Evolutionary conservation across 1,140 invertebrate genomes (phyloP).

Genomic region (Drosophila saltans): DNA sequence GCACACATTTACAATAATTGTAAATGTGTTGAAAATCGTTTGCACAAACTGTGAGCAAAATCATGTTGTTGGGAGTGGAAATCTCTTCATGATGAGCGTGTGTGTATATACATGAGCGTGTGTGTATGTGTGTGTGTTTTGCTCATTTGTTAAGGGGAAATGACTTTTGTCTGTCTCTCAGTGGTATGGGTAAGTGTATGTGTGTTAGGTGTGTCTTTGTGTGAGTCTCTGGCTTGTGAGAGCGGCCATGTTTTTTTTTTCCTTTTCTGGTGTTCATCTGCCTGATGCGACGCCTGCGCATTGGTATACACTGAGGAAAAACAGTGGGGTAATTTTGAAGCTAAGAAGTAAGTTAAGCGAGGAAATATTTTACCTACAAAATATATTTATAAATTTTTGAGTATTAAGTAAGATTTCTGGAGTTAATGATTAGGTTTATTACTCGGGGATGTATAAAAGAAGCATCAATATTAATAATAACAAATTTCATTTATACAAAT

Average conservation of each 20-base stretch:
- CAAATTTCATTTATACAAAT: too few relatives aligned
- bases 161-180: slow-evolving; percentile 73
- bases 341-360: too few relatives aligned
- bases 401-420: too few relatives aligned
- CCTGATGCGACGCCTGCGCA: slow-evolving; percentile 53
- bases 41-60: slow-evolving; percentile 79
- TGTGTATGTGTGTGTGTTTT: slow-evolving; percentile 34
- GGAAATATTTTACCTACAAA: too few relatives aligned
- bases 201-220: slow-evolving; percentile 29
- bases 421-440: too few relatives aligned
- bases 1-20: slow-evolving; percentile 82
- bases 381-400: too few relatives aligned
- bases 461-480: too few relatives aligned
- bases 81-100: slow-evolving; percentile 40
- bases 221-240: slow-evolving; percentile 53
- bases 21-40: slow-evolving; percentile 83
- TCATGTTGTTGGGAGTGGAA: slow-evolving; percentile 37
- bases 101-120: slow-evolving; percentile 27
- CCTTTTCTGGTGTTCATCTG: slow-evolving; percentile 3
- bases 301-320: slow-evolving; percentile 47
- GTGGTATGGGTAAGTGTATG: slow-evolving; percentile 29
- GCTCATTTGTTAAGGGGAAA: slow-evolving; percentile 78
- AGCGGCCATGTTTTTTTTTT: slow-evolving; percentile 74
- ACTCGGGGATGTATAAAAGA: too few relatives aligned
- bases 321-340: neutral